These are phyloP conservation scores for Drosophila sproati DNA, from an alignment of 1,140 invertebrate species.

Conservation along the genomic window DNA sequence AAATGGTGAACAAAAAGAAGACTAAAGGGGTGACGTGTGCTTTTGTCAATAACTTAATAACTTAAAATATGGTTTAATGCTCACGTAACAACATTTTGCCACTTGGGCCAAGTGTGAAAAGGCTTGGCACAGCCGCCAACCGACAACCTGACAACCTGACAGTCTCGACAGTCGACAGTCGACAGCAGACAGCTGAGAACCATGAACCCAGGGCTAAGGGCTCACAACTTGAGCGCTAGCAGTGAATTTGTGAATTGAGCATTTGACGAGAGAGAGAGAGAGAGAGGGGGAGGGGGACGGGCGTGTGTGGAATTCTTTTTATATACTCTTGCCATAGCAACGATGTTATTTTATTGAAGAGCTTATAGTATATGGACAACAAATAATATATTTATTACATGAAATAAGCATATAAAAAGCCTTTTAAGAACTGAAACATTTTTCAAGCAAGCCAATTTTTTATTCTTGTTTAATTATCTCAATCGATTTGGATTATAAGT, in stretches of 20 bases:
- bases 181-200: slow-evolving; percentile 19
- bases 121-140: slow-evolving; percentile 35
- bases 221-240: slow-evolving; percentile 14
- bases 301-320: not conserved
- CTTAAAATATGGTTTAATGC: slow-evolving; percentile 83
- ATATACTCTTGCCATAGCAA: not conserved
- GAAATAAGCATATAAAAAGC: too few species aligned
- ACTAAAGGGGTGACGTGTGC: slow-evolving; percentile 73
- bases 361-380: not conserved
- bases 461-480: too few species aligned
- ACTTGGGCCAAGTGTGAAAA: slow-evolving; percentile 76
- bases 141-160: slow-evolving; percentile 7
- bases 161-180: slow-evolving; percentile 2
- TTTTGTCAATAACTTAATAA: slow-evolving; percentile 83
- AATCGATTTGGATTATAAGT: too few species aligned
- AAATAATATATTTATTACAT: not conserved
- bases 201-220: slow-evolving; percentile 31
- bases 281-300: not conserved
- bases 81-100: slow-evolving; percentile 82
- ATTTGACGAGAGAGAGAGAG: not conserved
- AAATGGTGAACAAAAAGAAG: not conserved
- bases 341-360: not conserved
- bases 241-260: slow-evolving; percentile 15
- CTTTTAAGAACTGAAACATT: not conserved
- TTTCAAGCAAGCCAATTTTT: too few species aligned